Conservation (phyloP, 2,888 invertebrate genomes). For the Parapristionchus giblindavisi region DNA sequence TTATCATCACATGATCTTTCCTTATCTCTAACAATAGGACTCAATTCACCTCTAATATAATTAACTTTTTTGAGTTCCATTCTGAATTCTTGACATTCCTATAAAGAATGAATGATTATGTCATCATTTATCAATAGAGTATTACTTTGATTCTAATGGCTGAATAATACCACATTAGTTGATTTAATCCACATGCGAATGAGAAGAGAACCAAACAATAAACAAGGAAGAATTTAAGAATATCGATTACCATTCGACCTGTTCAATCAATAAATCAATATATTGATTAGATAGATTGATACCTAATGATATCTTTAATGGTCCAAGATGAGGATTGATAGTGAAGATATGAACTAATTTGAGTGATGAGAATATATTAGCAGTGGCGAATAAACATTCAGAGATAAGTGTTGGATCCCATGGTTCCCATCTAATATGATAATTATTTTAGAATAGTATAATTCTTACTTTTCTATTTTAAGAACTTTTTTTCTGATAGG, state of each 20-base stretch:
- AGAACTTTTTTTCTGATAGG: too few species aligned
- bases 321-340: slow-evolving; percentile 90
- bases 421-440: slow-evolving; percentile 82
- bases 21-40: slow-evolving; percentile 42
- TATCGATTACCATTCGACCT: slow-evolving; percentile 79
- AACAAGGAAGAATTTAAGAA: slow-evolving; percentile 90
- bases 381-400: slow-evolving; percentile 95
- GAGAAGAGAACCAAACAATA: slow-evolving; percentile 87
- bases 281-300: neutral
- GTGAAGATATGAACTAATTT: slow-evolving; percentile 91
- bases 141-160: slow-evolving; percentile 69
- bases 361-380: slow-evolving; percentile 93
- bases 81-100: slow-evolving; percentile 44
- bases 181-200: slow-evolving; percentile 89
- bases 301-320: slow-evolving; percentile 88
- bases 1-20: slow-evolving; percentile 70
- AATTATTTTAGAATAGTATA: too few species aligned
- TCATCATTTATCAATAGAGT: neutral
- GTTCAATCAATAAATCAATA: slow-evolving; percentile 22
- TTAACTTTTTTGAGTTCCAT: neutral
- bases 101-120: neutral
- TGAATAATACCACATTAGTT: slow-evolving; percentile 81
- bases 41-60: neutral
- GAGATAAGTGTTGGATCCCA: slow-evolving; percentile 98
- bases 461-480: too few species aligned